Evolutionary conservation across 1,140 invertebrate genomes (phyloP), one percentile per base, ranked within the genome.

Genomic region (Propsilocerus akamusi): DNA sequence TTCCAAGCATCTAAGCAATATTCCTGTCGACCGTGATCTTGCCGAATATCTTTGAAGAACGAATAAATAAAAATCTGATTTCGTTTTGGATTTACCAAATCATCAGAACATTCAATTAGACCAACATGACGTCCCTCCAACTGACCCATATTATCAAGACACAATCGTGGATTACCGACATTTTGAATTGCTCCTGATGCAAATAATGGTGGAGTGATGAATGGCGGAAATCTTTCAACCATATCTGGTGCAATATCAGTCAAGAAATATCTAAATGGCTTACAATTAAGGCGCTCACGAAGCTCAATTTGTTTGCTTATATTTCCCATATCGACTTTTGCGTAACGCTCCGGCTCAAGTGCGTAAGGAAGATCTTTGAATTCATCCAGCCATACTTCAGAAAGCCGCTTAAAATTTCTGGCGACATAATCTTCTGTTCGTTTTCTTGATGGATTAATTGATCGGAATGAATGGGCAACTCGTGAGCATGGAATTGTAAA

Each of bases 331-430:
- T 81, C 67, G 8, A 82, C 62, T 1, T 66, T 62, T 8, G 70
- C 64, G 22, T 61, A 64, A 50, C 80, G 78, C 26, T 77, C 71
- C 0, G 81, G 78, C 26, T 74, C 61, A 5, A 75, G 68, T 7
- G 69, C 66, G 59, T 88, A 89, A 8, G 88, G 60, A 55, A 78
- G 80, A 41, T 87, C 68, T n/a, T 79, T 79, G 55, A 86, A 89
- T 52, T 86, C 83, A 58, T 89, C 87, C 85, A 92, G 88, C 89
- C 89, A 93, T 2, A 91, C 84, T 59, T 88, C 81, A 1, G 82
- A 86, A 5, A 86, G 73, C 30, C 87, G 68, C 66, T 80, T 62
- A 71, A 85, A 73, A 75, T 90, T 71, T 77, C 34, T 41, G 3
- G 34, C 34, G 1, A 41, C 34, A 41, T 17, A 41, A 41, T 41